A percentile compares a stretch with the other conserved stretches of the same genome.
Conservation (phyloP, 2,888 invertebrate genomes). For the Linnaemya vulpina region DNA sequence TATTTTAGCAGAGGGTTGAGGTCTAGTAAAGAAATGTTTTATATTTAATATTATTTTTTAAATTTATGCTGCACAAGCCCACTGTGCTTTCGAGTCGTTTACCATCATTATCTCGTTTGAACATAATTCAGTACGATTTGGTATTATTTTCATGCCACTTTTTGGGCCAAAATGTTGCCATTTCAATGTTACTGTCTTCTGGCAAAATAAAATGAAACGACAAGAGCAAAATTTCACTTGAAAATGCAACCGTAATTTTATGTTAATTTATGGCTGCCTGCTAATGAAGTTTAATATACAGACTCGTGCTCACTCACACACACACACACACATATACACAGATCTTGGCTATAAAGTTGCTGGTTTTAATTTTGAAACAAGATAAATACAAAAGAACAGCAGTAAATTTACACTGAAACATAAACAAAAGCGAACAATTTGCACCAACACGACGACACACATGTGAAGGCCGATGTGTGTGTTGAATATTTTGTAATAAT, state of each 20-base stretch:
- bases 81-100: background rate
- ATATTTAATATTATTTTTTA: no score
- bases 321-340: background rate
- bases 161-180: slow-evolving; percentile 30
- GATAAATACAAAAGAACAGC: slow-evolving; percentile 1
- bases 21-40: no score
- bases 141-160: slow-evolving; percentile 12
- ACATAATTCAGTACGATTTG: slow-evolving; percentile 34
- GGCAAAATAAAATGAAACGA: slow-evolving; percentile 10
- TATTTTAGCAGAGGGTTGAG: no score
- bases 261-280: slow-evolving; percentile 65
- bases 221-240: slow-evolving; percentile 10
- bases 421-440: no score
- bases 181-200: slow-evolving; percentile 1
- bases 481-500: background rate
- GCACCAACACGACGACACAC: no score
- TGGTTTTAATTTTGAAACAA: slow-evolving; percentile 16
- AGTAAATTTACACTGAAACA: background rate
- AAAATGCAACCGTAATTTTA: slow-evolving; percentile 63
- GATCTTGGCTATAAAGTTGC: background rate
- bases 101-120: slow-evolving; percentile 5
- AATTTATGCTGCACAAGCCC: no score
- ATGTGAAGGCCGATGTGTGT: background rate
- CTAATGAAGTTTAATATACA: slow-evolving; percentile 62
- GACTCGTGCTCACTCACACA: background rate